These are phyloP conservation scores for Luperina testacea DNA, from an alignment of 2,888 invertebrate genomes.

Conservation along the genomic window DNA sequence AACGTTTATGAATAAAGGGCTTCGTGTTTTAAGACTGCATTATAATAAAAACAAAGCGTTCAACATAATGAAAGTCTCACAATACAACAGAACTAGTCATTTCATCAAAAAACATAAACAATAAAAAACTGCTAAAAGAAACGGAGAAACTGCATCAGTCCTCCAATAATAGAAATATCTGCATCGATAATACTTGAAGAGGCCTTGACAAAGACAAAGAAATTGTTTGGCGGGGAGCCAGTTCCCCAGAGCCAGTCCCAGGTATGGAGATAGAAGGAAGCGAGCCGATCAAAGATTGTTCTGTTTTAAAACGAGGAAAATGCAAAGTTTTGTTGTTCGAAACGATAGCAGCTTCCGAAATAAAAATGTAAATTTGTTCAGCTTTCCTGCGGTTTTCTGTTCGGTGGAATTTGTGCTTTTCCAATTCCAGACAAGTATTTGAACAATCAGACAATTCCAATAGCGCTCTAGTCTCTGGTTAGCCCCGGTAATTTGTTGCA, in stretches of 20 bases:
- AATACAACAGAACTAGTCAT: constrained; percentile 4
- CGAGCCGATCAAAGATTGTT: constrained; percentile 85
- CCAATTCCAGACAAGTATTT: constrained; percentile 77
- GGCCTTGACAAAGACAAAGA: constrained; percentile 84
- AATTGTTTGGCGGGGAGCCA: constrained; percentile 83
- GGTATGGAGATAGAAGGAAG: constrained; percentile 75
- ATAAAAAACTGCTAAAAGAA: constrained; percentile 64
- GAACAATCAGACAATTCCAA: constrained; percentile 75
- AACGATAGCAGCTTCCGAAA: constrained; percentile 80
- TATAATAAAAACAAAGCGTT: background rate
- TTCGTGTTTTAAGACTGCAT: background rate
- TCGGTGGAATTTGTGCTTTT: constrained; percentile 74
- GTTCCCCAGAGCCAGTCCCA: constrained; percentile 69
- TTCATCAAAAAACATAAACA: constrained; percentile 31
- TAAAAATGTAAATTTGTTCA: constrained; percentile 86
- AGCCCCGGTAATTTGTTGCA: constrained; percentile 71
- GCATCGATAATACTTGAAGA: constrained; percentile 81
- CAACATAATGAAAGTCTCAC: constrained; percentile 1
- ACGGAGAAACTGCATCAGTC: constrained; percentile 64
- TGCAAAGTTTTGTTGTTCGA: constrained; percentile 82
- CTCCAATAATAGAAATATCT: constrained; percentile 82
- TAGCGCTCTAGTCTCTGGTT: constrained; percentile 66
- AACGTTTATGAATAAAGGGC: background rate
- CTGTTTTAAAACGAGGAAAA: constrained; percentile 81
- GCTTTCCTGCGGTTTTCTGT: constrained; percentile 73